phyloP scores from a whole-genome alignment of 1,140 invertebrate species.

The Tribolium madens region DNA sequence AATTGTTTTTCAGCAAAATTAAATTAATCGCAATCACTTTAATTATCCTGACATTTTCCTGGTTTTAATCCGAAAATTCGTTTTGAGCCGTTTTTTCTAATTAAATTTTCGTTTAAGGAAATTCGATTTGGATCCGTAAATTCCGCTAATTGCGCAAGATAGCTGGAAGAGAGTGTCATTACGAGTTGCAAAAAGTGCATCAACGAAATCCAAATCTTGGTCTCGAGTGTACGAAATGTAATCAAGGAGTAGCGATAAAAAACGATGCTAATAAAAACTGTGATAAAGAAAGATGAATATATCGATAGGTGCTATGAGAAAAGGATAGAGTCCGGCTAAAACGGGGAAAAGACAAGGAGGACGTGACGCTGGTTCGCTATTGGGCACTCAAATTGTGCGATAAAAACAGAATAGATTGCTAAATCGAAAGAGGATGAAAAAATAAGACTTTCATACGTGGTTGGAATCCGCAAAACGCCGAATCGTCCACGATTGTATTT shows the following conservation, averaged over 20 bases:
- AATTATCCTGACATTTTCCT: conserved; percentile 15
- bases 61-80: conserved; percentile 7
- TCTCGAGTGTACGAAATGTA: conserved; percentile 39
- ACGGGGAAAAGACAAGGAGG: conserved; percentile 42
- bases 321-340: conserved; percentile 43
- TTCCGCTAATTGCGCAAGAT: conserved; percentile 23
- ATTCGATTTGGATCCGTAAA: conserved; percentile 30
- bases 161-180: neutral
- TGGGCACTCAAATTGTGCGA: conserved; percentile 62
- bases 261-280: conserved; percentile 57
- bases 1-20: neutral
- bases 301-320: conserved; percentile 49
- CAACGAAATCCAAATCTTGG: neutral
- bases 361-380: conserved; percentile 51
- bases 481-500: conserved; percentile 52
- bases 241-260: conserved; percentile 53
- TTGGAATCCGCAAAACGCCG: conserved; percentile 48
- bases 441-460: conserved; percentile 62
- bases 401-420: conserved; percentile 64
- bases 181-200: conserved; percentile 1
- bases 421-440: conserved; percentile 63
- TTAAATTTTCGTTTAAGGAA: conserved; percentile 31
- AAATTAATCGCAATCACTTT: conserved; percentile 11
- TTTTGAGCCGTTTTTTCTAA: conserved; percentile 21
- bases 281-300: conserved; percentile 59